These are phyloP conservation scores for Eupristina koningsbergeri DNA, from an alignment of 1,140 invertebrate species.

Conservation along the genomic window DNA sequence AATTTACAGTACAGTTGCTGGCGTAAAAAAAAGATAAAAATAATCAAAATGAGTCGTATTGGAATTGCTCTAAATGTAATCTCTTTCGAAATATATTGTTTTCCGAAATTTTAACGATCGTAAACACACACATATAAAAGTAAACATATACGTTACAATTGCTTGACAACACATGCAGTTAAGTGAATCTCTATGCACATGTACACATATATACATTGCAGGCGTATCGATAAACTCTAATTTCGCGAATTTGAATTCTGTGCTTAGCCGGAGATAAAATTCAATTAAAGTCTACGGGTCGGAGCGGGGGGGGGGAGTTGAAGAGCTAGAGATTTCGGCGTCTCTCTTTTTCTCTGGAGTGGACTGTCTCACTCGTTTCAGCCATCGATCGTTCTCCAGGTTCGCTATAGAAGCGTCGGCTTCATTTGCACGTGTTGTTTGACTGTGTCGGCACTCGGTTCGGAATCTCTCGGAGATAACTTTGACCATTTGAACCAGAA, in stretches of 20 bases:
- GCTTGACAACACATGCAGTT: too few species aligned
- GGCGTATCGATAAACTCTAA: constrained; percentile 17
- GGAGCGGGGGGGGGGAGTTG: too few species aligned
- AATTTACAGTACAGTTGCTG: too few species aligned
- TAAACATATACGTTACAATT: too few species aligned
- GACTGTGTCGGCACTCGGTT: background rate
- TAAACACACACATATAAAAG: background rate
- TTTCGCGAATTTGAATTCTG: constrained; percentile 16
- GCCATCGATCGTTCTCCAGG: constrained; percentile 11
- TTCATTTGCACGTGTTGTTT: constrained; percentile 24
- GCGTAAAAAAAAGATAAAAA: too few species aligned
- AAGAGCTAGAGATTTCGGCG: constrained; percentile 24
- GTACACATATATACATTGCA: background rate
- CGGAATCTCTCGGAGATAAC: constrained; percentile 18
- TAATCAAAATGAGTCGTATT: background rate
- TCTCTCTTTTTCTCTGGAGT: constrained; percentile 5
- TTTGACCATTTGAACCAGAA: constrained; percentile 30
- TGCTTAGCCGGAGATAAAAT: constrained; percentile 31
- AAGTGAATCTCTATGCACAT: too few species aligned
- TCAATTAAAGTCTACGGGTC: constrained; percentile 30
- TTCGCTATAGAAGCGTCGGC: background rate
- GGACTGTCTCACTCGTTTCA: background rate
- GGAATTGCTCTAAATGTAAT: background rate
- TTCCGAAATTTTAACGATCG: background rate
- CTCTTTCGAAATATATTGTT: background rate